Evolutionary conservation across 2,888 invertebrate genomes (phyloP).

Genomic region (Caenorhabditis drosophilae): DNA sequence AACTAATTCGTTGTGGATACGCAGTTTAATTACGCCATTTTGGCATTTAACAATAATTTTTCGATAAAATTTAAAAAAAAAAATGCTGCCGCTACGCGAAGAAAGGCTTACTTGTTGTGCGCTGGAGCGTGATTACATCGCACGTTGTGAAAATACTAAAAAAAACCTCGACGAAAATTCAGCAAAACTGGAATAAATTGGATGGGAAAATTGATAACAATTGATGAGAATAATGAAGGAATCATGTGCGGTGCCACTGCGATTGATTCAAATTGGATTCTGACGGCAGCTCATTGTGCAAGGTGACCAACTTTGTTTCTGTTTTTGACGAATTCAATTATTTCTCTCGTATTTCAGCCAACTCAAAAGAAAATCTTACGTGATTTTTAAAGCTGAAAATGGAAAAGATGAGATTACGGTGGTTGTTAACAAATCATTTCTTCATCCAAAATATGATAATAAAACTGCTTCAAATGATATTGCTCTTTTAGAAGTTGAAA

Average conservation of each 20-base stretch:
- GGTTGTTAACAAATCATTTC: constrained; percentile 6
- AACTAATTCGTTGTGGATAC: too few species aligned
- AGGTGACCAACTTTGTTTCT: constrained; percentile 6
- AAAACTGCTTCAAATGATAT: constrained; percentile 43
- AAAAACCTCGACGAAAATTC: not conserved
- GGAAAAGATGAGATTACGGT: constrained; percentile 10
- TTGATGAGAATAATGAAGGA: constrained; percentile 14
- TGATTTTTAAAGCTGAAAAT: constrained; percentile 1
- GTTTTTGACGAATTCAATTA: not conserved
- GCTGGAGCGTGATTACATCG: too few species aligned
- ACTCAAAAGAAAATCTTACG: constrained; percentile 14
- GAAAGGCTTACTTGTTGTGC: too few species aligned
- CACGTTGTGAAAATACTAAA: not conserved
- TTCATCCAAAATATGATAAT: constrained; percentile 41
- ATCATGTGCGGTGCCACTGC: constrained; percentile 50
- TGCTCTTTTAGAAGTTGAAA: constrained; percentile 40
- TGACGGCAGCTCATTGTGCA: constrained; percentile 52
- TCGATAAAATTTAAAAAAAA: too few species aligned
- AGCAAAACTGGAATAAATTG: constrained; percentile 8
- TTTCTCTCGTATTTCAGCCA: constrained; percentile 14
- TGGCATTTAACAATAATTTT: too few species aligned
- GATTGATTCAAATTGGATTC: constrained; percentile 35
- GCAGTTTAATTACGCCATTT: too few species aligned
- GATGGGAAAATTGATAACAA: constrained; percentile 31
- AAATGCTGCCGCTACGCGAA: too few species aligned